Evolutionary conservation across 2,888 invertebrate genomes (phyloP).

Genomic region (Eulithis testata): DNA sequence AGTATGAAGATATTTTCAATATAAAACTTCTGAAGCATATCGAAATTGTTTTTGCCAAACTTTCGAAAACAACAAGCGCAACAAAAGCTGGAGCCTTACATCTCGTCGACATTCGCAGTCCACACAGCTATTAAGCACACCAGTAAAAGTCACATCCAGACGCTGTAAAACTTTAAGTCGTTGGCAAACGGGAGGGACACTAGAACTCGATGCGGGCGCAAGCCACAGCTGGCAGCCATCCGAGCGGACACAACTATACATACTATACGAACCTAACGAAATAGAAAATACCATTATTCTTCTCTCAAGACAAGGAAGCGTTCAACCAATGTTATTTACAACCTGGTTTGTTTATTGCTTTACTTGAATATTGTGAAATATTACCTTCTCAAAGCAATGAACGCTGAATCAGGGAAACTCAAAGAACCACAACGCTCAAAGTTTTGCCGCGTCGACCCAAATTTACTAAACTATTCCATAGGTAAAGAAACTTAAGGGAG

Average conservation of each 20-base stretch:
- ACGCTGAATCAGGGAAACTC: constrained; percentile 38
- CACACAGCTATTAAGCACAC: constrained; percentile 40
- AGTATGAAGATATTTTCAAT: too few relatives aligned
- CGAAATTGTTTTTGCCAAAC: neutral
- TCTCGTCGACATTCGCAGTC: constrained; percentile 40
- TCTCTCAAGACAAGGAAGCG: constrained; percentile 79
- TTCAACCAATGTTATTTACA: constrained; percentile 80
- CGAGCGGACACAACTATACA: constrained; percentile 75
- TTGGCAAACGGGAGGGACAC: constrained; percentile 61
- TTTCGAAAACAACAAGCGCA: constrained; percentile 12
- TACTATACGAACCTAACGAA: constrained; percentile 74
- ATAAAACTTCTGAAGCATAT: neutral
- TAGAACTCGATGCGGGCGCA: constrained; percentile 54
- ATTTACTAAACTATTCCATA: constrained; percentile 38
- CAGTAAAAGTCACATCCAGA: constrained; percentile 60
- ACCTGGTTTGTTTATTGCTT: constrained; percentile 73
- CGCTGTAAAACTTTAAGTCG: constrained; percentile 63
- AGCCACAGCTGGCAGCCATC: constrained; percentile 79
- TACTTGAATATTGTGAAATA: constrained; percentile 59
- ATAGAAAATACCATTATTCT: constrained; percentile 83
- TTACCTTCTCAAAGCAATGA: constrained; percentile 38
- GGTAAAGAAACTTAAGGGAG: constrained; percentile 33
- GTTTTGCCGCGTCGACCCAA: constrained; percentile 32
- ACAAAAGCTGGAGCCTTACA: constrained; percentile 21
- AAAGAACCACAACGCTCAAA: constrained; percentile 34